A percentile compares a stretch with the other conserved stretches of the same genome.
phyloP scores from a whole-genome alignment of 2,797 vertebrate genomes.

The Channa striata region DNA sequence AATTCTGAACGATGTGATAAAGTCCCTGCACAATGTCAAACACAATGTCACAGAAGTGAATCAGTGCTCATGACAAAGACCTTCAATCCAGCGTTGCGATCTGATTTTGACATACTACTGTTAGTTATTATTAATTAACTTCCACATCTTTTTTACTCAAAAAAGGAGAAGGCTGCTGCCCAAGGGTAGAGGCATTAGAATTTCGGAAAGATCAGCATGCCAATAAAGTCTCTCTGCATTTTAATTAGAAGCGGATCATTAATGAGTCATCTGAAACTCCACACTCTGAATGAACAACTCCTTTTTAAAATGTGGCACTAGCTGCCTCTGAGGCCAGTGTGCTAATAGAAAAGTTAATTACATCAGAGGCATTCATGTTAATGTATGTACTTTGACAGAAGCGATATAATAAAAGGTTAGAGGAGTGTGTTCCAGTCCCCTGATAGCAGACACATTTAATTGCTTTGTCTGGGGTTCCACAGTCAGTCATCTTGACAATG shows the following conservation, averaged over 20 bases:
- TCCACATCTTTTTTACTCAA: slow-evolving; percentile 7
- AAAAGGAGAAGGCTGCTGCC: slow-evolving; percentile 8
- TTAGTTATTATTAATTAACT: slow-evolving; percentile 20
- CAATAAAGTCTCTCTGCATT: slow-evolving; percentile 70
- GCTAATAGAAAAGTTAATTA: slow-evolving; percentile 86
- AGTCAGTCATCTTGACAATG: slow-evolving; percentile 70
- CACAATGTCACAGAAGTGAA: background rate
- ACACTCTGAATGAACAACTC: slow-evolving; percentile 67
- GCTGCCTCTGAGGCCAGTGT: slow-evolving; percentile 76
- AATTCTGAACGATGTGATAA: slow-evolving; percentile 15
- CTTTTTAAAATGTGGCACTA: slow-evolving; percentile 67
- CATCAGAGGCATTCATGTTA: slow-evolving; percentile 80
- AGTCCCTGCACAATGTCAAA: background rate
- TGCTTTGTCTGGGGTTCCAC: slow-evolving; percentile 70
- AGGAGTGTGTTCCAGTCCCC: slow-evolving; percentile 73
- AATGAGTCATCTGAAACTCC: slow-evolving; percentile 70
- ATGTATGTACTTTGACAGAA: slow-evolving; percentile 82
- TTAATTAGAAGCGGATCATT: slow-evolving; percentile 78
- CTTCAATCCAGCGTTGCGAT: slow-evolving; percentile 2
- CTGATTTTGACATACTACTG: slow-evolving; percentile 9
- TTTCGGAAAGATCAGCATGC: slow-evolving; percentile 57
- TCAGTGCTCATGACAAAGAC: slow-evolving; percentile 4
- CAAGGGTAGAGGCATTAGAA: slow-evolving; percentile 47
- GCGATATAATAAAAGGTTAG: slow-evolving; percentile 81
- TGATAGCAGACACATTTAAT: slow-evolving; percentile 78